These are phyloP conservation scores for Gallinago nigripennis DNA, from an alignment of 2,797 vertebrate genomes.

Conservation along the genomic window DNA sequence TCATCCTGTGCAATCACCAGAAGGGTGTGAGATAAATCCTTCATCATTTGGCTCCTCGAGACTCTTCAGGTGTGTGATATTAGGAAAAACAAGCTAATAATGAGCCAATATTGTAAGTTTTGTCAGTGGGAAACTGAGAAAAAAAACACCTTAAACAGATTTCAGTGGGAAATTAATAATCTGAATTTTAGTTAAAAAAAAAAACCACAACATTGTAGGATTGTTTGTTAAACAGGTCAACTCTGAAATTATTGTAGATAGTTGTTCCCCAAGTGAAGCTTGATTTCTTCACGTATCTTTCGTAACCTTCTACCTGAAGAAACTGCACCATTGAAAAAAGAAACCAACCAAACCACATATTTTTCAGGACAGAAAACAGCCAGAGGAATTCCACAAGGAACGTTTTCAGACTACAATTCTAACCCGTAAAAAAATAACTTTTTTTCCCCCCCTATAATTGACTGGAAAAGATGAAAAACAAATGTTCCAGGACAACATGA, in stretches of 20 bases:
- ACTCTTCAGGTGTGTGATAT: neutral
- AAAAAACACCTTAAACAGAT: neutral
- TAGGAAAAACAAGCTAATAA: neutral
- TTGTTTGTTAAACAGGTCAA: neutral
- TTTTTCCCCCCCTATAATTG: neutral
- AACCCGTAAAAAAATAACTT: neutral
- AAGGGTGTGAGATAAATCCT: neutral
- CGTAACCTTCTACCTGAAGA: neutral
- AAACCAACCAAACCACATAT: neutral
- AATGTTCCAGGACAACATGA: slow-evolving; percentile 52
- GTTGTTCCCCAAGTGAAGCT: neutral
- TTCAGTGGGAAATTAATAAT: neutral
- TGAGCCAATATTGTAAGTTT: neutral
- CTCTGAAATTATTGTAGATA: neutral
- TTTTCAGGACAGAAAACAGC: slow-evolving; percentile 41
- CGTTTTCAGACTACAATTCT: slow-evolving; percentile 11
- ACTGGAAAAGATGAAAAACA: slow-evolving; percentile 51
- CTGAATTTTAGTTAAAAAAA: neutral
- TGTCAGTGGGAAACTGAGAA: neutral
- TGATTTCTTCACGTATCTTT: neutral
- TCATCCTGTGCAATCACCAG: neutral
- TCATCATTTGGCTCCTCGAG: neutral
- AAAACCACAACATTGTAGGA: neutral
- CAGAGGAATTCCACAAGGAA: slow-evolving; percentile 42
- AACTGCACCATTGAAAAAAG: neutral